phyloP scores from a whole-genome alignment of 2,888 invertebrate genomes.

The Melanchra persicariae region DNA sequence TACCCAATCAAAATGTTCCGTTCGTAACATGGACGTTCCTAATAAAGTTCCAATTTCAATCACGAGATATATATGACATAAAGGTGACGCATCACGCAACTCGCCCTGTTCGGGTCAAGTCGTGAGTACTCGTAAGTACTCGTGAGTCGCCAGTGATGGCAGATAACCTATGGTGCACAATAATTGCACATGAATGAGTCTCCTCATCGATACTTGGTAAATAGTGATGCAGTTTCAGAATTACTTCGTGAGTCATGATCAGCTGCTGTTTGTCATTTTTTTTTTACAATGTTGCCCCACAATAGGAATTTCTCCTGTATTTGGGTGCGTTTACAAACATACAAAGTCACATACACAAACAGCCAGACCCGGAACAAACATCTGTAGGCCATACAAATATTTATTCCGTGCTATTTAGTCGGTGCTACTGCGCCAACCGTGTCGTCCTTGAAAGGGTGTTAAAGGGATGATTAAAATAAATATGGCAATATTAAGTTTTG shows the following conservation, averaged over 20 bases:
- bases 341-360: too few relatives aligned
- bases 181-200: conserved; percentile 27
- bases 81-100: conserved; percentile 23
- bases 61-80: background rate
- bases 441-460: background rate
- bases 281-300: too few relatives aligned
- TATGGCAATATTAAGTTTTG: too few relatives aligned
- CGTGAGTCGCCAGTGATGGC: conserved; percentile 23
- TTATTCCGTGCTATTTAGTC: too few relatives aligned
- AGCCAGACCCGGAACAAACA: too few relatives aligned
- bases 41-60: conserved; percentile 13
- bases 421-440: too few relatives aligned
- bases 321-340: too few relatives aligned
- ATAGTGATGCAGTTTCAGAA: conserved; percentile 28
- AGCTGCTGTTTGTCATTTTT: too few relatives aligned
- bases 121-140: conserved; percentile 22
- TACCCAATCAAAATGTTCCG: background rate
- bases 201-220: conserved; percentile 51
- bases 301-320: too few relatives aligned
- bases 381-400: too few relatives aligned
- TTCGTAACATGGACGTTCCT: background rate
- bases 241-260: conserved; percentile 17
- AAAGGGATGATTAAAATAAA: background rate
- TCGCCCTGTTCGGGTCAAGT: conserved; percentile 22
- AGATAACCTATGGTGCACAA: conserved; percentile 45